These are phyloP conservation scores for Drosophila tropicalis DNA, from an alignment of 1,140 invertebrate species.

Conservation along the genomic window DNA sequence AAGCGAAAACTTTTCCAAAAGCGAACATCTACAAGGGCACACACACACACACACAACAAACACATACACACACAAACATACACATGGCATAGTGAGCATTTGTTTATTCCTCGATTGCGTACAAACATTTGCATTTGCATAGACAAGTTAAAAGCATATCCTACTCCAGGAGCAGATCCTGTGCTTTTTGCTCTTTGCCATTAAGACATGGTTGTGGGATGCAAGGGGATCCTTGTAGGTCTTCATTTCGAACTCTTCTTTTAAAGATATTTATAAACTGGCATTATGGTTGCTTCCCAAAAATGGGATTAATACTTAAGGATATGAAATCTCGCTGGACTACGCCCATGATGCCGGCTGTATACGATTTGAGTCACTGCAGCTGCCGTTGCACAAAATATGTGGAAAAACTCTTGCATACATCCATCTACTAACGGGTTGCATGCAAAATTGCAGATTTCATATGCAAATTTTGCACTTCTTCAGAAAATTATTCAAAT, in stretches of 20 bases:
- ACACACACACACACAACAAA: constrained; percentile 26
- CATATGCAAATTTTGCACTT: constrained; percentile 78
- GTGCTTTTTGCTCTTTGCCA: background rate
- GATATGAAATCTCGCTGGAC: no score
- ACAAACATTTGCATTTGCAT: constrained; percentile 79
- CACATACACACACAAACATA: constrained; percentile 19
- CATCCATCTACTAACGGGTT: constrained; percentile 6
- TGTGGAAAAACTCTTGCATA: constrained; percentile 50
- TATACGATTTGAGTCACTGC: constrained; percentile 57
- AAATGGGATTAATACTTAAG: no score
- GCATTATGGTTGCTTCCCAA: no score
- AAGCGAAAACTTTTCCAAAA: constrained; percentile 59
- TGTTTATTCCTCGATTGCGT: constrained; percentile 78
- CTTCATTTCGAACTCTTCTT: no score
- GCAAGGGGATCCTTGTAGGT: no score
- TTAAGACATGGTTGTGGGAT: constrained; percentile 11
- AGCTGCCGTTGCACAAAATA: constrained; percentile 46
- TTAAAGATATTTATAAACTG: no score
- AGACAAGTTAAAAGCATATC: constrained; percentile 74
- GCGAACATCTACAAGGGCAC: constrained; percentile 49
- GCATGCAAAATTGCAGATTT: constrained; percentile 72
- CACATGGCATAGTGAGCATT: constrained; percentile 45
- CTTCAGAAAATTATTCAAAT: constrained; percentile 79
- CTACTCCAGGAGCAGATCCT: constrained; percentile 10
- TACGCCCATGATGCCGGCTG: constrained; percentile 18